Evolutionary conservation across 2,797 vertebrate species (phyloP).

Genomic region (Glossophaga mutica): DNA sequence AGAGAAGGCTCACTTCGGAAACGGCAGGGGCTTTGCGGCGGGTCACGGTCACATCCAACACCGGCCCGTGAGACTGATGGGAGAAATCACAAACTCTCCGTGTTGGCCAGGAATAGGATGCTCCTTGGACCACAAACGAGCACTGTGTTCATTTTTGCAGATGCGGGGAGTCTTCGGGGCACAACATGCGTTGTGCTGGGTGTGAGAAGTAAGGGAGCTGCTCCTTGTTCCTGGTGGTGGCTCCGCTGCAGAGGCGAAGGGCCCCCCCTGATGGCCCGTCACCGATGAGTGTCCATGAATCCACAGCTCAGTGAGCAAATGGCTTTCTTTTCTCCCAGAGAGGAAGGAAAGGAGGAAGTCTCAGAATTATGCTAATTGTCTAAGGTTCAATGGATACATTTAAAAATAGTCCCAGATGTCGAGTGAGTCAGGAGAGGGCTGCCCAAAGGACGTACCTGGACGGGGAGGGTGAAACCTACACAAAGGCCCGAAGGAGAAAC

Average conservation of each 20-base stretch:
- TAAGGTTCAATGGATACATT: neutral
- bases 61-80: neutral
- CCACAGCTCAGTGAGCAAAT: neutral
- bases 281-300: neutral
- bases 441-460: neutral
- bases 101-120: neutral
- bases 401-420: neutral
- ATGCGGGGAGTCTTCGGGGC: neutral
- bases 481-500: neutral
- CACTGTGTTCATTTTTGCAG: neutral
- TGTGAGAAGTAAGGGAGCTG: neutral
- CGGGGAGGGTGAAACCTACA: neutral
- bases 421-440: neutral
- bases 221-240: neutral
- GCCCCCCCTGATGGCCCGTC: neutral
- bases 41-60: too few relatives aligned
- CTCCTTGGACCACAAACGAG: neutral
- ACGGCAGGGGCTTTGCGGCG: neutral
- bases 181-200: neutral
- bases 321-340: neutral
- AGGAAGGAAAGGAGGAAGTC: too few relatives aligned
- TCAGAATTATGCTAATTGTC: neutral
- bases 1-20: neutral
- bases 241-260: neutral
- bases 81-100: neutral